These are phyloP conservation scores for Bunonema sp. DNA, from an alignment of 2,888 invertebrate genomes.

Conservation along the genomic window DNA sequence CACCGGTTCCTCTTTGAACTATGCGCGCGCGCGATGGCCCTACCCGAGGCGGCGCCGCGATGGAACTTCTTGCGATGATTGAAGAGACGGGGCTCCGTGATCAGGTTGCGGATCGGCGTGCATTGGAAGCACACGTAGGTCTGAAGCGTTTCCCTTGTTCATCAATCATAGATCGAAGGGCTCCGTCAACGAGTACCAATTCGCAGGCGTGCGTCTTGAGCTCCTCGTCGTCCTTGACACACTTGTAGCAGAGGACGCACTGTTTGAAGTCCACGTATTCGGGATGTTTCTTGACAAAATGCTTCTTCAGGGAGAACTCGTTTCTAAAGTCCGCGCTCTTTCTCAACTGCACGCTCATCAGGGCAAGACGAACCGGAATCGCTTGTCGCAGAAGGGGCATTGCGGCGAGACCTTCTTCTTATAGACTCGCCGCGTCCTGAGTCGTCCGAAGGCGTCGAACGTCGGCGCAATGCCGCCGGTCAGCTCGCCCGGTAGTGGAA, in stretches of 20 bases:
- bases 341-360: too few relatives aligned
- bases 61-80: slow-evolving; percentile 23
- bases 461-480: slow-evolving; percentile 26
- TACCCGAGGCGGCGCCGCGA: slow-evolving; percentile 31
- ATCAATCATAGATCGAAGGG: neutral
- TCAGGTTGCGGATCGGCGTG: slow-evolving; percentile 38
- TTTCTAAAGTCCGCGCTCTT: too few relatives aligned
- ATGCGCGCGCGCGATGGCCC: too few relatives aligned
- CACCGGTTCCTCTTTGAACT: too few relatives aligned
- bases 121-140: slow-evolving; percentile 18
- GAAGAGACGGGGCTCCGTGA: slow-evolving; percentile 21
- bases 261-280: slow-evolving; percentile 37
- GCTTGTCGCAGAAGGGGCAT: slow-evolving; percentile 44
- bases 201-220: slow-evolving; percentile 32
- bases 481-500: slow-evolving; percentile 39
- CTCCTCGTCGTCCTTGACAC: slow-evolving; percentile 18
- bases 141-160: neutral
- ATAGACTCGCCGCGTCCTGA: slow-evolving; percentile 24
- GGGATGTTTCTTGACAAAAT: slow-evolving; percentile 39
- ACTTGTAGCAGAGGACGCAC: slow-evolving; percentile 42
- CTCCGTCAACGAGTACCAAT: slow-evolving; percentile 18
- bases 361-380: too few relatives aligned
- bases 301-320: slow-evolving; percentile 40
- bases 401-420: slow-evolving; percentile 43
- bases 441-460: slow-evolving; percentile 27